phyloP scores from a whole-genome alignment of 35 echinoderm and acorn worm genomes.

The Acanthaster planci region DNA sequence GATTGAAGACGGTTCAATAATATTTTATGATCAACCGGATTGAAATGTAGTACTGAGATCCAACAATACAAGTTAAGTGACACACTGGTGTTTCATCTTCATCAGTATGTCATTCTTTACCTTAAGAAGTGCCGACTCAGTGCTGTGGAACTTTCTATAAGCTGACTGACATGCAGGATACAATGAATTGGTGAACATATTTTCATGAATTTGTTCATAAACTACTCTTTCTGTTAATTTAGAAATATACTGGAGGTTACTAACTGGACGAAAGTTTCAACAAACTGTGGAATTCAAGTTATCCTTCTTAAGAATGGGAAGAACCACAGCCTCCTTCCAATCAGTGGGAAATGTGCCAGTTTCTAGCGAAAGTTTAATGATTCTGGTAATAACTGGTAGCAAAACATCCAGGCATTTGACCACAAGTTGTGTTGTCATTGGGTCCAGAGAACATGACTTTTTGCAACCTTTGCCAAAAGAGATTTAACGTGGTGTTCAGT shows the following conservation, averaged over 20 bases:
- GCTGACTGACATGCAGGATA: conserved; percentile 40
- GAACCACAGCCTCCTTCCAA: conserved; percentile 37
- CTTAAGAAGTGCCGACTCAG: conserved; percentile 48
- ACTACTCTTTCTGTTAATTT: conserved; percentile 60
- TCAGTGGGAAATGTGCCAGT: conserved; percentile 13
- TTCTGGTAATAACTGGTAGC: conserved; percentile 46
- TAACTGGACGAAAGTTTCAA: conserved; percentile 60
- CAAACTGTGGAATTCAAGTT: conserved; percentile 26
- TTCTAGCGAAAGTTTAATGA: conserved; percentile 50
- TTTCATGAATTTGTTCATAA: conserved; percentile 9
- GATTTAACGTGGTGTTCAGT: conserved; percentile 7
- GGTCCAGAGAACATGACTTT: conserved; percentile 57
- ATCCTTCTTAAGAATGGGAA: conserved; percentile 53
- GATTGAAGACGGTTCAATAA: conserved; percentile 46
- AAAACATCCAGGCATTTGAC: conserved; percentile 39
- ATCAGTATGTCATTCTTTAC: conserved; percentile 63
- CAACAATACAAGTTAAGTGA: conserved; percentile 49
- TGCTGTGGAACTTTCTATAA: conserved; percentile 41
- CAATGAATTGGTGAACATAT: conserved; percentile 39
- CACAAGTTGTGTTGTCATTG: conserved; percentile 8
- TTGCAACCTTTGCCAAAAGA: conserved; percentile 19
- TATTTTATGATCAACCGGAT: conserved; percentile 62
- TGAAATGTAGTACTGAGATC: conserved; percentile 57
- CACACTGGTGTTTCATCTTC: conserved; percentile 38
- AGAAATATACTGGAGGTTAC: conserved; percentile 49